Base-by-base conservation (phyloP, 2,113 vertebrate genomes). In the Takifugu bimaculatus region DNA sequence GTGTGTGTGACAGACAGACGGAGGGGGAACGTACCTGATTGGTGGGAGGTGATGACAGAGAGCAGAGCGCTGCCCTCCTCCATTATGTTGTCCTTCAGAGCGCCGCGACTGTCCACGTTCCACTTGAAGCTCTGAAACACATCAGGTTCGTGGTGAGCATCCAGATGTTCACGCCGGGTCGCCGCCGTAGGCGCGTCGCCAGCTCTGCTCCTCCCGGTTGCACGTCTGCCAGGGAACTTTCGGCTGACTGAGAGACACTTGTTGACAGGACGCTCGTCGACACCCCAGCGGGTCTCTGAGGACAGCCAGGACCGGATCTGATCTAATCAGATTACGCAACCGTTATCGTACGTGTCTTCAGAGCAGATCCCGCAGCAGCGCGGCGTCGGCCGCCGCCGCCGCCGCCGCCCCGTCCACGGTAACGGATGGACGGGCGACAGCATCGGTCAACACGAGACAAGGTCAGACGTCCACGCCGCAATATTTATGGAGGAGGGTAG, bases 31-130 rank as follows among this genome's bases (percentile, higher is more conserved):
- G 81, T 91, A 99, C 96, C 96, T 93, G 94, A 94, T 90, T 95
- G 96, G 91, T 97, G 94, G 86, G 93, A 95, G 77, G 92, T 92
- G 92, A 99, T 93, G 88, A 94, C 87, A 86, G 93, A 82, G 48
- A 99, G 93, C 87, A 99, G 95, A 47, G 92, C 92, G 57, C 87
- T 85, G 80, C 95, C 96, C 78, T 98, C 96, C 75, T 95, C 94
- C 88, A 95, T 85, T 39, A 99, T 93, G n/a, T 88, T 89, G 82
- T 98, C 95, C 91, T 98, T 98, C 77, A 99, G 93, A 58, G 91
- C 75, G 70, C 88, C 77, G 66, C 92, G 95, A 84, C 92, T 90
- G 76, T 98, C 96, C 81, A 99, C 95, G 70, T 93, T 96, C 55
- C 96, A 79, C 90, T 98, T 98, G 88, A 99, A 98, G 80, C 92